A percentile compares a stretch with the other conserved stretches of the same genome.
phyloP scores from a whole-genome alignment of 2,797 vertebrate species.

The Simalia tracyae region DNA sequence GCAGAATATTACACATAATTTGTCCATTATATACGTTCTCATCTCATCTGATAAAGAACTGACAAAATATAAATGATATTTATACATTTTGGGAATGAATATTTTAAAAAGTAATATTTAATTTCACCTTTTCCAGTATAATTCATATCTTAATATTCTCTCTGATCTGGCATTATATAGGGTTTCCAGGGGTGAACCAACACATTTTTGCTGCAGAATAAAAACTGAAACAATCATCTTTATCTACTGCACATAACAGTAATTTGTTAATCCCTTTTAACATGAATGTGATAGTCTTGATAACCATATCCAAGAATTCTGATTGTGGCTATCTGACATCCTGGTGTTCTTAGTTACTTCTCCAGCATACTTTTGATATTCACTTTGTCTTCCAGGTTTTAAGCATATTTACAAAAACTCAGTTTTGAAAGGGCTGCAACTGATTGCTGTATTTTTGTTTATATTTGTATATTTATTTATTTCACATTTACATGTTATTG shows the following conservation, averaged over 20 bases:
- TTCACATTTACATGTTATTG: background rate
- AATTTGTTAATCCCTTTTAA: background rate
- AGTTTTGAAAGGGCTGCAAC: background rate
- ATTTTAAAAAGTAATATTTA: background rate
- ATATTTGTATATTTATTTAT: background rate
- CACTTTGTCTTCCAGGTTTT: background rate
- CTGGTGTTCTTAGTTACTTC: background rate
- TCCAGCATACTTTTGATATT: background rate
- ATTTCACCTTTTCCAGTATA: background rate
- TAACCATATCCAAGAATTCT: background rate
- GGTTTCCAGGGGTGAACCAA: background rate
- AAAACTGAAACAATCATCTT: background rate
- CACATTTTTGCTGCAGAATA: background rate
- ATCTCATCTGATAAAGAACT: background rate
- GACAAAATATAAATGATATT: background rate
- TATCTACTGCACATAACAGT: background rate
- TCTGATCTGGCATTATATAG: background rate
- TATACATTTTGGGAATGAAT: background rate
- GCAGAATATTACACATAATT: background rate
- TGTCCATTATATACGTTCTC: background rate
- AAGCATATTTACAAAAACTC: background rate
- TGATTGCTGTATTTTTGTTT: background rate
- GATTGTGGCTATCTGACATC: background rate
- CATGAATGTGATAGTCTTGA: background rate
- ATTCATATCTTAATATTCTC: background rate